Base-by-base conservation (phyloP, 1,140 invertebrate genomes). In the Caenorhabditis tropicalis region DNA sequence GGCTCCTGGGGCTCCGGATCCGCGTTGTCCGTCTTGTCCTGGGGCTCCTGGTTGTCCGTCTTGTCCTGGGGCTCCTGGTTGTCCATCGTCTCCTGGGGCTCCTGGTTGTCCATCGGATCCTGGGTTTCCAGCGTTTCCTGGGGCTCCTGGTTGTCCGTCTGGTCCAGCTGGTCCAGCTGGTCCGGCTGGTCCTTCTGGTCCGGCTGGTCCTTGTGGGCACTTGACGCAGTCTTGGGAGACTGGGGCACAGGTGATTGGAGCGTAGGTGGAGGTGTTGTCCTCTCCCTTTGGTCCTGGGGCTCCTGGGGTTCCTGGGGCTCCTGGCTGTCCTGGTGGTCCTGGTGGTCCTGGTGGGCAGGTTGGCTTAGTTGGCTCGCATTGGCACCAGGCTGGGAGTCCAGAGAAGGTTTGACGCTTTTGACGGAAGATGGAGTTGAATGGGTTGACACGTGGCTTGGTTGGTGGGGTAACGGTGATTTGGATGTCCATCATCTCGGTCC, bases 401-500 rank as follows among this genome's bases (percentile, higher is more conserved):
- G 43, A 46, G 60, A 83, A 83, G 82, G 51, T 60, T 60, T 85
- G 83, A 48, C 83, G 60, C 65, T 85, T 85, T 58, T 81, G 85
- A 86, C 85, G 85, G 85, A 86, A 86, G 85, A 86, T 86, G 33
- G 48, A 58, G 85, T 86, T 86, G 86, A 86, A 86, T 70, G 86
- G 82, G 70, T 85, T 85, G 81, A 43, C 46, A 46, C 80, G 53
- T 39, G 86, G 86, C 81, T 87, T 85, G 70, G 86, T 21, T n/a
- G 82, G 82, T 29, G 87, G 87, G 33, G 86, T 85, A 27, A 87
- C 86, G 48, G 85, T 82, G 48, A 85, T 87, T 33, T 88, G 87
- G 53, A 88, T 82, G 80, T 85, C 84, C 87, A 88, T 88, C 84
- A 88, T 86, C 82, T 87, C 86, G 46, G 83, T 87, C 87, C 87